Percentiles rank a stretch among this genome's conserved stretches.
Conservation (phyloP, 2,113 vertebrate genomes). For the Pituophis catenifer region DNA sequence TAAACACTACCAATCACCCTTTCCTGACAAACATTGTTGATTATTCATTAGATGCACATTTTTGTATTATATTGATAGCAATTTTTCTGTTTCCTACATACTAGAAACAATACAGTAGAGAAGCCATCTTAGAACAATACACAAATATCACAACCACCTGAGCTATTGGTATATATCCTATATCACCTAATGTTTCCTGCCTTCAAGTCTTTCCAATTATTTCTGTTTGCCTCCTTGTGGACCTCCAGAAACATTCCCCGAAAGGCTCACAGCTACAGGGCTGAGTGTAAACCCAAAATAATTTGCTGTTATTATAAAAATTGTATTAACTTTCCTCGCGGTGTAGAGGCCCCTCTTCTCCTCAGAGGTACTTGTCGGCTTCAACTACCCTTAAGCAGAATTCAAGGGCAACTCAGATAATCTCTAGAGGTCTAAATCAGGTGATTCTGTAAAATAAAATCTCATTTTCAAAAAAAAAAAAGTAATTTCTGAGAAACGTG, state of each 20-base stretch:
- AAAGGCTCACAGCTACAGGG: conserved; percentile 8
- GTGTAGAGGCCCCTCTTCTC: background rate
- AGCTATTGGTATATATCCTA: background rate
- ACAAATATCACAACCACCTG: background rate
- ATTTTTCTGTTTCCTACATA: background rate
- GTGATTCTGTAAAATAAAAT: background rate
- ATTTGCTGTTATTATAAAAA: conserved; percentile 12
- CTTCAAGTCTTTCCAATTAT: conserved; percentile 22
- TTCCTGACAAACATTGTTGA: background rate
- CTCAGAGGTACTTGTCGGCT: background rate
- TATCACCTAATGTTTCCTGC: background rate
- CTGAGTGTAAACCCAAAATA: conserved; percentile 17
- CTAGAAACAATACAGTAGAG: background rate
- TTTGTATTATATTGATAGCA: background rate
- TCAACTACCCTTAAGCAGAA: conserved; percentile 10
- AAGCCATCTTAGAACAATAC: background rate
- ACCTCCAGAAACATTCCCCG: background rate
- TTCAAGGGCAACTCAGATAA: background rate
- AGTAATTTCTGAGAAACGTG: conserved; percentile 2
- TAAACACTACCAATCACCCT: background rate
- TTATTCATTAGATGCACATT: background rate
- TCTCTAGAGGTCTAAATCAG: background rate
- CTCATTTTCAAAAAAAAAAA: background rate
- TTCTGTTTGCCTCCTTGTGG: background rate
- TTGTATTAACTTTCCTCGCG: conserved; percentile 6